Evolutionary conservation across 2,888 invertebrate species (phyloP).

Genomic region (Napeogenes sylphis): DNA sequence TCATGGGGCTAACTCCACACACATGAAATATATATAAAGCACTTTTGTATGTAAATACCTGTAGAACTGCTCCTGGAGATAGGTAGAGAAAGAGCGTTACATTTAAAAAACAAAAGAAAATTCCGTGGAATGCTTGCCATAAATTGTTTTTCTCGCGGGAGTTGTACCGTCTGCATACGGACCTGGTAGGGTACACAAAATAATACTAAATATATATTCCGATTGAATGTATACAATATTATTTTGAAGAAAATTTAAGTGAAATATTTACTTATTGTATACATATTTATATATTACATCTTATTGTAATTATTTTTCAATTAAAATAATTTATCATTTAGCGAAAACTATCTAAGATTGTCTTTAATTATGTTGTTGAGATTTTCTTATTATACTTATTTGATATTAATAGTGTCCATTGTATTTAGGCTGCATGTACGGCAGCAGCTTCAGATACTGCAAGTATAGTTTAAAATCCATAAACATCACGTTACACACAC

Average conservation of each 20-base stretch:
- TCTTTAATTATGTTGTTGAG: too few species aligned
- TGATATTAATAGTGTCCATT: neutral
- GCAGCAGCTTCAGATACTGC: too few species aligned
- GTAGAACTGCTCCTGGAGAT: conserved; percentile 41
- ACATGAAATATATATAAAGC: conserved; percentile 36
- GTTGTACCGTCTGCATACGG: conserved; percentile 67
- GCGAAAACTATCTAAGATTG: too few species aligned
- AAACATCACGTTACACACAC: conserved; percentile 30
- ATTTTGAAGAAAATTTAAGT: conserved; percentile 1
- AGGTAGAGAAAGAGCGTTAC: conserved; percentile 41
- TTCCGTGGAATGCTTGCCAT: conserved; percentile 70
- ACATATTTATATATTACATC: too few species aligned
- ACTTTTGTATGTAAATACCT: conserved; percentile 41
- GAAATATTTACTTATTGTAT: neutral
- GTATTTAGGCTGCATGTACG: neutral
- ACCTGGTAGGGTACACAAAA: conserved; percentile 47
- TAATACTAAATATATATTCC: conserved; percentile 1
- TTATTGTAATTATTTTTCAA: too few species aligned
- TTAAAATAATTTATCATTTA: too few species aligned
- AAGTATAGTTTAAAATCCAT: too few species aligned
- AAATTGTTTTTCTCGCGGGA: conserved; percentile 72
- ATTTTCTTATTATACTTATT: too few species aligned
- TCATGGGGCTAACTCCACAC: conserved; percentile 15
- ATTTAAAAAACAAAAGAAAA: conserved; percentile 72
- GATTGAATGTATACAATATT: neutral